These are phyloP conservation scores for Criorhina ranunculi DNA, from an alignment of 2,888 invertebrate genomes.

Conservation along the genomic window DNA sequence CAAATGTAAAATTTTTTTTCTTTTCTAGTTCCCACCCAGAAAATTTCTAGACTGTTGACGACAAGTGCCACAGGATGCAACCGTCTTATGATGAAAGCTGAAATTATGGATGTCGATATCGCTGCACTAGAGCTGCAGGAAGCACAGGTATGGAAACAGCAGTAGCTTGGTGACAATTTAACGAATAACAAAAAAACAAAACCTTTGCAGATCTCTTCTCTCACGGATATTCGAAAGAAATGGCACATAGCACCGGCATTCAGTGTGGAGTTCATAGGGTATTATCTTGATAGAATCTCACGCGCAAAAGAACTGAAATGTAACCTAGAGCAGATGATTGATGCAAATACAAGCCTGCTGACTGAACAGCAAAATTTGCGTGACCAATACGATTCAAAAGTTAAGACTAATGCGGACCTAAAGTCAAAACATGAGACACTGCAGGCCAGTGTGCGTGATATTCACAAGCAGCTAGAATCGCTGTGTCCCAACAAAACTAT, in stretches of 20 bases:
- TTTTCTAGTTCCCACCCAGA: slow-evolving; percentile 93
- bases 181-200: neutral
- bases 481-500: slow-evolving; percentile 87
- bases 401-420: slow-evolving; percentile 88
- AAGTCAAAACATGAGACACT: slow-evolving; percentile 87
- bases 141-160: slow-evolving; percentile 86
- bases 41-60: slow-evolving; percentile 95
- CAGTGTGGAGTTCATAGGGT: slow-evolving; percentile 96
- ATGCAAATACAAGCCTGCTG: slow-evolving; percentile 90
- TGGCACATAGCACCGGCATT: slow-evolving; percentile 98
- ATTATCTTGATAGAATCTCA: slow-evolving; percentile 95
- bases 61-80: slow-evolving; percentile 96
- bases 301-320: slow-evolving; percentile 92
- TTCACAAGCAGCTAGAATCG: slow-evolving; percentile 87
- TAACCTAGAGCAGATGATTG: slow-evolving; percentile 90
- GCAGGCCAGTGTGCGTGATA: slow-evolving; percentile 86
- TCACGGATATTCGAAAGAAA: slow-evolving; percentile 94
- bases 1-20: neutral
- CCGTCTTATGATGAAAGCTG: slow-evolving; percentile 92
- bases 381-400: slow-evolving; percentile 90
- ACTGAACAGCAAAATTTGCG: slow-evolving; percentile 92
- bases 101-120: slow-evolving; percentile 95
- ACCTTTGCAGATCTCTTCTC: slow-evolving; percentile 87
- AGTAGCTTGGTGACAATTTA: neutral
- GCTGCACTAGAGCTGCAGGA: slow-evolving; percentile 92